Evolutionary conservation across 2,888 invertebrate genomes (phyloP), one percentile per base, ranked within the genome.

Genomic region (Dynastes maya): DNA sequence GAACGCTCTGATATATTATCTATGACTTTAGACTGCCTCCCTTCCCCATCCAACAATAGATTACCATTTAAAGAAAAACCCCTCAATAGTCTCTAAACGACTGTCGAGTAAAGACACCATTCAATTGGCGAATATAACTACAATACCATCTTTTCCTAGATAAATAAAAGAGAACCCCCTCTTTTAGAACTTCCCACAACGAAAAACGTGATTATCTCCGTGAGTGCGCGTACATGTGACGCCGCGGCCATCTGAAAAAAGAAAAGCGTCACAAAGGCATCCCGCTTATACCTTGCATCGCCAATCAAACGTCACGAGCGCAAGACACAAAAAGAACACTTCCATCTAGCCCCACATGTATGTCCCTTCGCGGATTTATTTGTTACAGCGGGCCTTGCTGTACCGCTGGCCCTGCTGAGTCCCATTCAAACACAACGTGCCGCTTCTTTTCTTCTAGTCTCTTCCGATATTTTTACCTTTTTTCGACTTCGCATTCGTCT

Each of bases 261-360:
- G 32, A 71, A 71, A 55, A 58, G 71, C 55, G 55, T 71, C 71
- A 53, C 37, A 71, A 53, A 71, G 53, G 37, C 65, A 22, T 32
- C 55, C 16, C 22, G 37, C 40, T 16, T 65, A 65, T 76, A 76
- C 76, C 76, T 76, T 76, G 76, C 76, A 76, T 65, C 76, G 65
- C 65, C 76, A 76, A 76, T 76, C 76, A 76, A 76, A 76, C 67
- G 76, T 76, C 76, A 65, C 65, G 37, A 32, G 67, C 22, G 11
- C n/a, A 63, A 45, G 45, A 76, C 76, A 51, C 65, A 76, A 65
- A 76, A 76, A 65, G 32, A 65, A 65, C 76, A 76, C 65, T 49
- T 76, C 40, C 49, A 16, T 32, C 53, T 13, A 53, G 53, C n/a
- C n/a, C n/a, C 71, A 71, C 37, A 71, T 71, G 71, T 55, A 71